Evolutionary conservation across 2,888 invertebrate genomes (phyloP).

Genomic region (Catotricha subobsoleta): DNA sequence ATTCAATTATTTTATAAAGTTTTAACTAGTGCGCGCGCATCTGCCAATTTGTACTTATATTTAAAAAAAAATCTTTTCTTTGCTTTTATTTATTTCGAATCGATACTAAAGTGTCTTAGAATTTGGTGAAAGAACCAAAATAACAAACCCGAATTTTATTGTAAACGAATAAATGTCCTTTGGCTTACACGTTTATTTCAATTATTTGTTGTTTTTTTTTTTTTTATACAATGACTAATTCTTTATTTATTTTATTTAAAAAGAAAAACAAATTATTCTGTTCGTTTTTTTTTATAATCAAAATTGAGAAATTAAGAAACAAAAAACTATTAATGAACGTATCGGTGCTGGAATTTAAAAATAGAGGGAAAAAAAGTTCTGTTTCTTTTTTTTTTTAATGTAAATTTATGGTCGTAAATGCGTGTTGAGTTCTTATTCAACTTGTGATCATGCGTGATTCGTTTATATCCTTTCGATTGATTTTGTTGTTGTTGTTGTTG

Average conservation of each 20-base stretch:
- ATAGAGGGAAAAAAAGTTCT: background rate
- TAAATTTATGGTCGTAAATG: background rate
- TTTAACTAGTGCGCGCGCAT: too few relatives aligned
- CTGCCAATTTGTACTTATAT: background rate
- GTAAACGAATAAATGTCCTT: background rate
- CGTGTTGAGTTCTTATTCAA: conserved; percentile 1
- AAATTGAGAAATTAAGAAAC: background rate
- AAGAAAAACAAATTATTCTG: background rate
- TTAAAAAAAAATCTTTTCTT: background rate
- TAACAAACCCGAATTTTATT: background rate
- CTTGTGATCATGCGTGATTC: conserved; percentile 3
- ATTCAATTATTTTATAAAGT: too few relatives aligned
- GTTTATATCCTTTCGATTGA: conserved; percentile 1
- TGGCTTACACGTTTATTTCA: background rate
- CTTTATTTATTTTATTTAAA: background rate
- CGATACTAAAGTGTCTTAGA: too few relatives aligned
- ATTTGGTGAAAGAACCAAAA: too few relatives aligned
- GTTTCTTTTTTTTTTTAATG: background rate
- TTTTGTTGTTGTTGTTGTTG: background rate
- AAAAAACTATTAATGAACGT: background rate
- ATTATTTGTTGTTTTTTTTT: background rate
- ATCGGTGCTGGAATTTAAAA: background rate
- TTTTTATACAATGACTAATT: background rate
- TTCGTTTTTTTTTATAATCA: too few relatives aligned
- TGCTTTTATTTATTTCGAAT: background rate